Base-by-base conservation (phyloP, 2,113 vertebrate genomes). In the Alouatta palliata region DNA sequence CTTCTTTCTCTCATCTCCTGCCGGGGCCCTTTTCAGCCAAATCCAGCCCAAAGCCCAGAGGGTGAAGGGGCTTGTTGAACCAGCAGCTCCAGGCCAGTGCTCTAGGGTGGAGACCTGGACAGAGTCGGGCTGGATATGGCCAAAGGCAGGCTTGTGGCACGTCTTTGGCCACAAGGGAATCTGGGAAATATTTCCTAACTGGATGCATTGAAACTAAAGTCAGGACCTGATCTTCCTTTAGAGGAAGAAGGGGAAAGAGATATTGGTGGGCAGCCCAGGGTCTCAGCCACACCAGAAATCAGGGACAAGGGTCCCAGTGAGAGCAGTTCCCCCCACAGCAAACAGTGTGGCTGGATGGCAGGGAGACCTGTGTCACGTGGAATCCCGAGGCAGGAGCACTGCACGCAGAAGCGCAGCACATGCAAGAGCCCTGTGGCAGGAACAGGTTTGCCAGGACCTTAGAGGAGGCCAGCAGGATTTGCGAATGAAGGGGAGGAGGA, bases 281-380 rank as follows among this genome's bases (percentile, higher is more conserved):
- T 49, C 56, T 27, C 47, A 11, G 81, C 49, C 56, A 4, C 66
- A 35, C 3, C 52, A 5, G 27, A 37, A 45, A 30, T 16, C 52
- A 73, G 66, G 47, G 76, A 43, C 73, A 0, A 9, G 35, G 30
- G 71, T 20, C 43, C 45, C 47, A 4, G 43, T 0, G 17, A 93
- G 37, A 54, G 3, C 58, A 9, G 77, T 30, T 2, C 25, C n/a
- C 27, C 40, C 11, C 1, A 37, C 1, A 14, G 17, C 0, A 20
- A 12, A 5, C 1, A 3, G 0, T 23, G 1, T 1, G 2, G 8
- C 5, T 2, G 4, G 56, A 3, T 13, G 4, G 80, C 0, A 2
- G 43, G 4, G 83, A 83, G 43, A 37, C 27, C 30, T 45, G 37
- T 21, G 1, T 23, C 19, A 1, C 3, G 0, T 47, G 77, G 83